Evolutionary conservation across 2,797 vertebrate species (phyloP), one percentile per base, ranked within the genome.

Genomic region (Eulemur coronatus): DNA sequence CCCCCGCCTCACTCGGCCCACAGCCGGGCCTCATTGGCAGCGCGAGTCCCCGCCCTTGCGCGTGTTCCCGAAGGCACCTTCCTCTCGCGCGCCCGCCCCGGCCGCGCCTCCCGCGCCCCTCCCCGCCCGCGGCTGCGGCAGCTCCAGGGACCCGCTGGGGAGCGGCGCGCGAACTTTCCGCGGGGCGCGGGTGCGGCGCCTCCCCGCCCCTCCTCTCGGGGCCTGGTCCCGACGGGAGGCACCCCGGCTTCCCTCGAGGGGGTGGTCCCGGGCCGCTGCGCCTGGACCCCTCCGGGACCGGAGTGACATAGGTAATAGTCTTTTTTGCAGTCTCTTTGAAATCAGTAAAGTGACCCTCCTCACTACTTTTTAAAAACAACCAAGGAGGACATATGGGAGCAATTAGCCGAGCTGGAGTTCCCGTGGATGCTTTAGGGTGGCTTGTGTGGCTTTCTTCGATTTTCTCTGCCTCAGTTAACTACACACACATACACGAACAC

Each of bases 41-140:
- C 94, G 85, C 97, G 33, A 93, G 70, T 96, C 97, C 97, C 97
- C 97, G 96, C 96, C 97, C 97, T 92, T 84, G 97, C 96, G 98
- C 98, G 97, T 97, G 97, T 97, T 97, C 98, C 98, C 97, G 97
- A 79, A 96, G 96, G 96, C 97, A 98, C 97, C 97, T 97, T 96
- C 97, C 96, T 93, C 89, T 90, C 95, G 94, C 98, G 96, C 91
- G 93, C 93, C 84, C 91, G 94, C 78, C 69, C 73, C 22, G 91
- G 93, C 97, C 65, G 94, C 97, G 96, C 97, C 97, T 86, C 94
- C 86, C 82, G 84, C 87, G 88, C 93, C 95, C 94, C 91, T 75
- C 95, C 94, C 94, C 22, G 78, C 63, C 84, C 22, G 0, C n/a
- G 75, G 72, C 91, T 35, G 89, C 93, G 3, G 63, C 41, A 22